Conservation (phyloP, 2,888 invertebrate species). For the Microctonus hyperodae region DNA sequence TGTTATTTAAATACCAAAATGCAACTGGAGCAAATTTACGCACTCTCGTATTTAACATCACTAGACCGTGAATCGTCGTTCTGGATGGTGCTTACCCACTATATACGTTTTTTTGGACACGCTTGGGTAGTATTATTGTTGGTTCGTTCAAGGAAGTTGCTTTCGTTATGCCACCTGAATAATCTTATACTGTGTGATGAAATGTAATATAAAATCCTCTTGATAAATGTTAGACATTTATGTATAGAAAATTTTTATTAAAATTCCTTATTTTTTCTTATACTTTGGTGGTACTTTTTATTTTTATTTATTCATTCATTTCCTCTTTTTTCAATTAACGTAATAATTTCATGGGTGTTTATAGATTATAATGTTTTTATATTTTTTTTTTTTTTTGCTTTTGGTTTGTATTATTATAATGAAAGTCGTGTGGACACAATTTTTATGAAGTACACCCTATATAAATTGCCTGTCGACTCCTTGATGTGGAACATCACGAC, state of each 20-base stretch:
- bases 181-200: constrained; percentile 28
- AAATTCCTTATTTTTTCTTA: neutral
- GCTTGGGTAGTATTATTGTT: constrained; percentile 41
- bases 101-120: constrained; percentile 44
- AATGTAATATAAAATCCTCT: constrained; percentile 18
- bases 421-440: neutral
- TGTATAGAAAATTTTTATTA: neutral
- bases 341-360: too few relatives aligned
- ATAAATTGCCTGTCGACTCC: constrained; percentile 3
- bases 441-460: neutral
- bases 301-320: too few relatives aligned
- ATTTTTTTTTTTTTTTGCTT: neutral
- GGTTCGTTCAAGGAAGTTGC: constrained; percentile 35
- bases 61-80: constrained; percentile 52
- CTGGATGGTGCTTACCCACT: constrained; percentile 50
- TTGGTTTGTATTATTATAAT: constrained; percentile 4
- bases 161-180: constrained; percentile 39
- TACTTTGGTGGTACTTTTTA: too few relatives aligned
- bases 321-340: too few relatives aligned
- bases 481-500: neutral
- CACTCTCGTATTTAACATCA: constrained; percentile 53
- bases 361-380: too few relatives aligned
- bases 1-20: constrained; percentile 34
- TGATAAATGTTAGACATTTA: neutral
- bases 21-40: constrained; percentile 37